A percentile compares a stretch with the other conserved stretches of the same genome.
Evolutionary conservation across 2,113 vertebrate species (phyloP).

Genomic region (Marcusenius ussheri): DNA sequence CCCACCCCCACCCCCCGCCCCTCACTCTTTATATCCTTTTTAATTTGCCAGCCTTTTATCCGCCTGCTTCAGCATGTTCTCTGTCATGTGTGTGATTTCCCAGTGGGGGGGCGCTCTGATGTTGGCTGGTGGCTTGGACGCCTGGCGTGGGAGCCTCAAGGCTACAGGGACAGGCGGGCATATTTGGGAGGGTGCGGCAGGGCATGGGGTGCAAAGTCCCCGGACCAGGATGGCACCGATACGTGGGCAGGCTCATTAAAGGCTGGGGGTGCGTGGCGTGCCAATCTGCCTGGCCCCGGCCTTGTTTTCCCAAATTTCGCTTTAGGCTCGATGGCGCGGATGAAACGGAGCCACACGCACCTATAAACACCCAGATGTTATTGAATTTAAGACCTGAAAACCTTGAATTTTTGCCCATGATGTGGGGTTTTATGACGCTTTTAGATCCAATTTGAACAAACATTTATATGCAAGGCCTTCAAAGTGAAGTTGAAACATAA

Average conservation of each 20-base stretch:
- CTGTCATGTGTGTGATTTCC: slow-evolving; percentile 24
- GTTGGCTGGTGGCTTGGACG: slow-evolving; percentile 20
- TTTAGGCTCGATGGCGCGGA: slow-evolving; percentile 24
- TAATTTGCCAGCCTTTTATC: slow-evolving; percentile 31
- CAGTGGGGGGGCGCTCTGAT: slow-evolving; percentile 32
- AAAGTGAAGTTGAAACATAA: not conserved
- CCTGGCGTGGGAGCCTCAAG: slow-evolving; percentile 20
- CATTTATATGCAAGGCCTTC: not conserved
- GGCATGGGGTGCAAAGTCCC: not conserved
- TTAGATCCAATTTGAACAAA: not conserved
- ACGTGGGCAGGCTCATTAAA: not conserved
- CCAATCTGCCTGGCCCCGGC: not conserved
- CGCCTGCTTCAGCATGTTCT: slow-evolving; percentile 28
- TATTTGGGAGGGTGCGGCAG: not conserved
- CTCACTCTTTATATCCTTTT: slow-evolving; percentile 20
- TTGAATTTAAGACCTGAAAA: not conserved
- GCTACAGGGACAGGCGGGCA: not conserved
- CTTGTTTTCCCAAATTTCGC: not conserved
- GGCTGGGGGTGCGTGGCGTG: not conserved
- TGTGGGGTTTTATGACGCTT: not conserved
- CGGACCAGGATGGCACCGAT: not conserved
- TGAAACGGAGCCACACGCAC: slow-evolving; percentile 27
- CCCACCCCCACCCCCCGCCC: not conserved
- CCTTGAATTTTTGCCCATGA: not conserved
- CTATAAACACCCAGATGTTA: slow-evolving; percentile 6